Conservation (phyloP, 2,113 vertebrate genomes). For the Trematomus loennbergii region DNA sequence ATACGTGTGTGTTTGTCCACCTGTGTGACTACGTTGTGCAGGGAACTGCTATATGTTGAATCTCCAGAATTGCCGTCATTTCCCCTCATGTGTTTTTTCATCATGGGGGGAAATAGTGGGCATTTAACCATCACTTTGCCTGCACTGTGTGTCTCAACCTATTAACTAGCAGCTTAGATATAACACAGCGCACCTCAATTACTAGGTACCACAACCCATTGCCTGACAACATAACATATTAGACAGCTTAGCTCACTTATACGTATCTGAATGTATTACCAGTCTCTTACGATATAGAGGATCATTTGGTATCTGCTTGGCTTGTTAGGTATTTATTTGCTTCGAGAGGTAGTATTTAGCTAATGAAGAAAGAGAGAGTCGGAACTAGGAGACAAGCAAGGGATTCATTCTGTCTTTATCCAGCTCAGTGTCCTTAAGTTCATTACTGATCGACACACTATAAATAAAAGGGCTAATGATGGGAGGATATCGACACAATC, state of each 20-base stretch:
- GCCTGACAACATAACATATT: slow-evolving; percentile 44
- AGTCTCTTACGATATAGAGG: slow-evolving; percentile 23
- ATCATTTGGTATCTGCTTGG: slow-evolving; percentile 30
- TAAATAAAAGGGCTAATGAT: slow-evolving; percentile 2
- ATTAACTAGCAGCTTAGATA: slow-evolving; percentile 64
- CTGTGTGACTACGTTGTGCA: slow-evolving; percentile 1
- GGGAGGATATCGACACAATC: background rate
- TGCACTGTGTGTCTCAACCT: slow-evolving; percentile 55
- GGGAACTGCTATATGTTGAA: slow-evolving; percentile 22
- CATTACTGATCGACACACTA: slow-evolving; percentile 3
- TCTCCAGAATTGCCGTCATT: slow-evolving; percentile 49
- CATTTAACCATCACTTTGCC: slow-evolving; percentile 58
- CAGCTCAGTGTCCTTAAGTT: background rate
- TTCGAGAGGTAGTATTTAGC: slow-evolving; percentile 18
- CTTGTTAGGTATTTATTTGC: slow-evolving; percentile 15
- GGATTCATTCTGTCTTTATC: slow-evolving; percentile 10
- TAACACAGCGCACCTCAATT: slow-evolving; percentile 49
- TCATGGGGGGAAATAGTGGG: slow-evolving; percentile 31
- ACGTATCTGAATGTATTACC: slow-evolving; percentile 47
- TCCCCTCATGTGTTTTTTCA: slow-evolving; percentile 57
- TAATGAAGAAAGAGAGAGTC: slow-evolving; percentile 15
- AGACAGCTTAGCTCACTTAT: slow-evolving; percentile 46
- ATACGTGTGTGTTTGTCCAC: background rate
- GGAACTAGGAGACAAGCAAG: background rate
- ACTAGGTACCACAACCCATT: slow-evolving; percentile 47